Conservation (phyloP, 2,797 vertebrate genomes). For the Poeciliopsis paucimaculata region DNA sequence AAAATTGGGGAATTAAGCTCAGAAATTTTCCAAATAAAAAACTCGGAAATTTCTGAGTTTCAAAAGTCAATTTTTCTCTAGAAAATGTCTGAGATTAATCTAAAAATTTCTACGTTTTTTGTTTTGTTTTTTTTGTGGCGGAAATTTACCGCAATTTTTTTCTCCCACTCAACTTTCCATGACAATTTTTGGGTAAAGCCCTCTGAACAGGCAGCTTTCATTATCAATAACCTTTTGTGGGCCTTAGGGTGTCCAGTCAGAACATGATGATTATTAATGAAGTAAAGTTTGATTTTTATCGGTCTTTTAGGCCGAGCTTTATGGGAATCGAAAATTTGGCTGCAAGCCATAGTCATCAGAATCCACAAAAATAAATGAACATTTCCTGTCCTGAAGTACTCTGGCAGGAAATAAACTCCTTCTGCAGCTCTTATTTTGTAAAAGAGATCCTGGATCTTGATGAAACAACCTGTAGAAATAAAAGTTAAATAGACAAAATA, state of each 20-base stretch:
- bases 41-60: too few relatives aligned
- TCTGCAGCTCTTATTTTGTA: background rate
- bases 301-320: background rate
- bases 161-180: background rate
- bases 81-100: too few relatives aligned
- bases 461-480: background rate
- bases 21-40: too few relatives aligned
- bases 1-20: too few relatives aligned
- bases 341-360: background rate
- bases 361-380: background rate
- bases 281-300: background rate
- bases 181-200: background rate
- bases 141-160: background rate
- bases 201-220: background rate
- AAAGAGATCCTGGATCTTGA: background rate
- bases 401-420: background rate
- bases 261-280: background rate
- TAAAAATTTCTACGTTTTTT: too few relatives aligned
- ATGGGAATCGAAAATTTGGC: background rate
- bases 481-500: background rate
- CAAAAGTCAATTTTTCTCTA: too few relatives aligned
- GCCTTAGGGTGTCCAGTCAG: background rate
- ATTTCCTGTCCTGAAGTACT: background rate
- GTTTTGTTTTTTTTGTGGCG: rapidly evolving
- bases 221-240: background rate